Percentiles rank a stretch among this genome's conserved stretches.
Conservation (phyloP, 2,888 invertebrate genomes). For the Drosophila paramelanica region DNA sequence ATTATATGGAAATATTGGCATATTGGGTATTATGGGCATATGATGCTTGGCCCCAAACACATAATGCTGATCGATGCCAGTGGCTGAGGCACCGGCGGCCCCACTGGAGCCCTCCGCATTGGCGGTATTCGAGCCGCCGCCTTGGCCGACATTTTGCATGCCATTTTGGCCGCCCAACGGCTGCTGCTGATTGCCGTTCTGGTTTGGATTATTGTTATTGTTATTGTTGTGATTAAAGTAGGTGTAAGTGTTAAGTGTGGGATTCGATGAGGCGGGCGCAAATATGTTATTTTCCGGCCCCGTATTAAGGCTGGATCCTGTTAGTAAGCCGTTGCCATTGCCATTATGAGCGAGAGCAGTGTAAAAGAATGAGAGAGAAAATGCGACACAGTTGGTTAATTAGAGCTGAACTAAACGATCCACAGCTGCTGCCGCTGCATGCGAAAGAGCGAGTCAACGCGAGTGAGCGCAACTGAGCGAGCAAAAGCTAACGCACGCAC, state of each 20-base stretch:
- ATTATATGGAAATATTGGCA: constrained; percentile 84
- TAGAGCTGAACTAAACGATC: constrained; percentile 8
- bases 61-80: constrained; percentile 83
- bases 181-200: constrained; percentile 36
- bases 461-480: background rate
- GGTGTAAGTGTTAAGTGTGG: constrained; percentile 82
- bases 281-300: constrained; percentile 83
- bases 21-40: constrained; percentile 83
- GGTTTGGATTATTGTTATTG: constrained; percentile 53
- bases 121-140: constrained; percentile 35
- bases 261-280: constrained; percentile 82
- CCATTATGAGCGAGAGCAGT: constrained; percentile 18
- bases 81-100: constrained; percentile 67
- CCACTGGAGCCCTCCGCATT: constrained; percentile 47
- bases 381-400: constrained; percentile 36
- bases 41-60: constrained; percentile 84
- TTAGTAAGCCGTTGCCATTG: constrained; percentile 29
- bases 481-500: background rate
- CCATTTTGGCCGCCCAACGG: constrained; percentile 31
- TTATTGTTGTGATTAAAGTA: constrained; percentile 63
- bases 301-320: constrained; percentile 85
- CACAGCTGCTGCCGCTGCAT: constrained; percentile 6
- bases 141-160: constrained; percentile 36
- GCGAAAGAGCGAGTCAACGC: constrained; percentile 31
- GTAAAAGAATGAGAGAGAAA: constrained; percentile 26